Conservation (phyloP, 2,797 vertebrate genomes). For the Silurus lanzhouensis region DNA sequence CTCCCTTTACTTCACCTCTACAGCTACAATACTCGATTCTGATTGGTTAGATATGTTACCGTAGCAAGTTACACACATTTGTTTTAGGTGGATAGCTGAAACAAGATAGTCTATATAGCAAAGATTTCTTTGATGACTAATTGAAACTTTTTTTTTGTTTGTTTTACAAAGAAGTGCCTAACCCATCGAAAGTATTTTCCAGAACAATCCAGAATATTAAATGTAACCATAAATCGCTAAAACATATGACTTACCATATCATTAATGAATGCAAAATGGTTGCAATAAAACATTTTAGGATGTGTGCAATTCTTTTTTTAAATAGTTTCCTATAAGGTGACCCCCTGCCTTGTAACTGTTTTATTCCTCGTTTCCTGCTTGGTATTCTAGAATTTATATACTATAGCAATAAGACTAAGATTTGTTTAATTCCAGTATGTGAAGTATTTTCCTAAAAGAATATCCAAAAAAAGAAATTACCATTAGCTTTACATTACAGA, state of each 20-base stretch:
- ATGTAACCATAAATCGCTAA: not conserved
- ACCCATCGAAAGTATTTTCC: too few species aligned
- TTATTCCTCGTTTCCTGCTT: not conserved
- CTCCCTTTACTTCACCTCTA: not conserved
- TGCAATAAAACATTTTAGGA: not conserved
- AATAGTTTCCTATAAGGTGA: not conserved
- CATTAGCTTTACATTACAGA: not conserved
- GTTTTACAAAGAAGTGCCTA: too few species aligned
- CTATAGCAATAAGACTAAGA: not conserved
- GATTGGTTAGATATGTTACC: not conserved
- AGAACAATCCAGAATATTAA: not conserved
- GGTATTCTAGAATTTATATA: not conserved
- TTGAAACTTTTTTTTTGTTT: too few species aligned
- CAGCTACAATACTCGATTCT: not conserved
- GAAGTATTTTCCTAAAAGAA: not conserved
- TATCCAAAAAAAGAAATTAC: not conserved
- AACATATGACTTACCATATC: not conserved
- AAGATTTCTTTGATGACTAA: too few species aligned
- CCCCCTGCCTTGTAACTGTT: not conserved
- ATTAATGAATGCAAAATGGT: not conserved
- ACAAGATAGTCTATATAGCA: too few species aligned
- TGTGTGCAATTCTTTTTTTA: not conserved
- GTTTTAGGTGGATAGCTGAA: too few species aligned
- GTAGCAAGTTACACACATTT: too few species aligned
- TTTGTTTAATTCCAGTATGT: not conserved